Evolutionary conservation across 2,888 invertebrate genomes (phyloP).

Genomic region (Xestia ashworthii): DNA sequence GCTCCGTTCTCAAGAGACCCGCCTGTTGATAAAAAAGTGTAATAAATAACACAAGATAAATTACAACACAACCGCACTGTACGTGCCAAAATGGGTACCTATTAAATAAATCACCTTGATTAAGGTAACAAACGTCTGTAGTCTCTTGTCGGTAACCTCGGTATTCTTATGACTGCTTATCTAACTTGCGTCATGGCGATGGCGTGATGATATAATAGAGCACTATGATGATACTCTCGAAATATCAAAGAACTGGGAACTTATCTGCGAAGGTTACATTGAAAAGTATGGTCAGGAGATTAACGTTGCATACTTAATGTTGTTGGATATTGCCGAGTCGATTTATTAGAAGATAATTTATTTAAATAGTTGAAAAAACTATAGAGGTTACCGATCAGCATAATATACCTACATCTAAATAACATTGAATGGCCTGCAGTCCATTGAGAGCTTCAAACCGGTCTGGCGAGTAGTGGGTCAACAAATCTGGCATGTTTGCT

Average conservation of each 20-base stretch:
- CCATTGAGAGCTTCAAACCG: conserved; percentile 81
- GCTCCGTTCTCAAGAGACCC: conserved; percentile 92
- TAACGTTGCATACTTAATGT: conserved; percentile 36
- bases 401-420: conserved; percentile 60
- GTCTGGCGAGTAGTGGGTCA: conserved; percentile 81
- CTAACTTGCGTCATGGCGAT: conserved; percentile 57
- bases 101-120: conserved; percentile 60
- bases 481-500: conserved; percentile 81
- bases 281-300: conserved; percentile 32
- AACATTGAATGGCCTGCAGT: conserved; percentile 77
- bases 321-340: conserved; percentile 23
- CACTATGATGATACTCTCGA: conserved; percentile 52
- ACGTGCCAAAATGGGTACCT: conserved; percentile 39
- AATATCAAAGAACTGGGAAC: conserved; percentile 57
- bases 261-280: conserved; percentile 56
- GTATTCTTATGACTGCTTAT: conserved; percentile 59
- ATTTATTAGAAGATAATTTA: conserved; percentile 51
- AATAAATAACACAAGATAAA: conserved; percentile 55
- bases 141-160: conserved; percentile 53
- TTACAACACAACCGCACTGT: conserved; percentile 41
- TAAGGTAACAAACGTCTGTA: conserved; percentile 62
- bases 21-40: conserved; percentile 86
- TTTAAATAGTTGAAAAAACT: conserved; percentile 56
- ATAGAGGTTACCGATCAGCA: conserved; percentile 54
- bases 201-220: conserved; percentile 63